phyloP scores from a whole-genome alignment of 2,888 invertebrate species.

The Neoaliturus tenellus region DNA sequence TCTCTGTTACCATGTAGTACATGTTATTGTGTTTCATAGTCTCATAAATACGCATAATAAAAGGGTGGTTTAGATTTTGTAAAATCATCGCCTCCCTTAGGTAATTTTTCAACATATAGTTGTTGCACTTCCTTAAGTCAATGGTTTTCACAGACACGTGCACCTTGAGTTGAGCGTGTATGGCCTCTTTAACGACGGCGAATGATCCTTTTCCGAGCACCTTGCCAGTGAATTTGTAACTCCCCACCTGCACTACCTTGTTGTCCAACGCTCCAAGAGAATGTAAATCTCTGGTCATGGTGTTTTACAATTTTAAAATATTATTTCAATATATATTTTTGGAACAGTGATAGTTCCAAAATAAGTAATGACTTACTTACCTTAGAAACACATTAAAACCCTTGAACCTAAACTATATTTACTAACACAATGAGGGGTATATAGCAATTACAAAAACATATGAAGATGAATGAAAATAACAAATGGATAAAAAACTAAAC shows the following conservation, averaged over 20 bases:
- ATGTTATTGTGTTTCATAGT: slow-evolving; percentile 2
- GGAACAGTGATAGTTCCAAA: no score
- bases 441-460: no score
- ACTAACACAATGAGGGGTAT: no score
- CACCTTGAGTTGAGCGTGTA: neutral
- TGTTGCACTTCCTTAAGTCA: neutral
- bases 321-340: no score
- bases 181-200: neutral
- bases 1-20: slow-evolving; percentile 37
- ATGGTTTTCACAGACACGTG: slow-evolving; percentile 16
- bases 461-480: no score
- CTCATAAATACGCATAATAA: slow-evolving; percentile 1
- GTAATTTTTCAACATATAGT: neutral
- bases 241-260: neutral
- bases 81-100: neutral
- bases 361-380: no score
- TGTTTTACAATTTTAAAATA: no score
- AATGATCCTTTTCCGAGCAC: slow-evolving; percentile 30
- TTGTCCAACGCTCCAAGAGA: no score
- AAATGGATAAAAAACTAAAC: no score
- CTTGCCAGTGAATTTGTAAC: slow-evolving; percentile 19
- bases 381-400: no score
- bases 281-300: no score
- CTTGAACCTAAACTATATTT: no score
- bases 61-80: neutral